These are phyloP conservation scores for Electrona antarctica DNA, from an alignment of 2,113 vertebrate genomes.

Conservation along the genomic window DNA sequence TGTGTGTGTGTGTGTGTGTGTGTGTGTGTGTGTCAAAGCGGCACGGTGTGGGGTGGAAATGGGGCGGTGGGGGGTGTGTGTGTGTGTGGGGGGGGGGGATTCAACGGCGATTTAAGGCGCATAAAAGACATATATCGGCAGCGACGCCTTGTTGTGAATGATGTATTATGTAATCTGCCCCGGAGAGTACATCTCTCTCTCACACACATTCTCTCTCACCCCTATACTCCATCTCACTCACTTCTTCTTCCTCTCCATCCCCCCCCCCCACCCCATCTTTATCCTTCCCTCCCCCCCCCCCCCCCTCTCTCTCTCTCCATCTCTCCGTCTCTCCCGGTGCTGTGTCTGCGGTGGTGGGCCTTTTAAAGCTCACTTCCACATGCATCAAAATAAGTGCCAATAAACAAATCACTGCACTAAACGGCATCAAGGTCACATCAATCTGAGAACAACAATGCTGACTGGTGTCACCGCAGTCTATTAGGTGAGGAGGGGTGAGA, in stretches of 20 bases:
- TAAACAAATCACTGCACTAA: slow-evolving; percentile 80
- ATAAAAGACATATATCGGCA: slow-evolving; percentile 76
- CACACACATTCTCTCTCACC: slow-evolving; percentile 59
- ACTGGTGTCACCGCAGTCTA: slow-evolving; percentile 76
- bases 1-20: slow-evolving; percentile 16
- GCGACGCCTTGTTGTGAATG: slow-evolving; percentile 73
- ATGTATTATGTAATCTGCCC: slow-evolving; percentile 80
- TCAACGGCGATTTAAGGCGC: slow-evolving; percentile 75
- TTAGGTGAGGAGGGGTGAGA: slow-evolving; percentile 54
- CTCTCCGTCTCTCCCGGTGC: too few species aligned
- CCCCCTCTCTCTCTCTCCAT: slow-evolving; percentile 16
- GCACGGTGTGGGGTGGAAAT: slow-evolving; percentile 27
- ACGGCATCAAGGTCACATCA: slow-evolving; percentile 81
- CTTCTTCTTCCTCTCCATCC: slow-evolving; percentile 43
- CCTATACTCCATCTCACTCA: slow-evolving; percentile 40
- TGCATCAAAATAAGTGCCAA: slow-evolving; percentile 82
- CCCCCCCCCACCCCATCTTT: slow-evolving; percentile 6
- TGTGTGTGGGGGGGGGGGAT: slow-evolving; percentile 67
- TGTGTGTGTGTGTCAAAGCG: slow-evolving; percentile 65
- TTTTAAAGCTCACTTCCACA: slow-evolving; percentile 76
- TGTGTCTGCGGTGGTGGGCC: slow-evolving; percentile 46
- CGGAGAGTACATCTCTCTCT: slow-evolving; percentile 69
- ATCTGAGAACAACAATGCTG: slow-evolving; percentile 77
- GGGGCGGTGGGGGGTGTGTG: slow-evolving; percentile 67
- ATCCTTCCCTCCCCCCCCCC: slow-evolving; percentile 1